A percentile compares a stretch with the other conserved stretches of the same genome.
Conservation (phyloP, 1,140 invertebrate genomes). For the Hypsibius dujardini region DNA sequence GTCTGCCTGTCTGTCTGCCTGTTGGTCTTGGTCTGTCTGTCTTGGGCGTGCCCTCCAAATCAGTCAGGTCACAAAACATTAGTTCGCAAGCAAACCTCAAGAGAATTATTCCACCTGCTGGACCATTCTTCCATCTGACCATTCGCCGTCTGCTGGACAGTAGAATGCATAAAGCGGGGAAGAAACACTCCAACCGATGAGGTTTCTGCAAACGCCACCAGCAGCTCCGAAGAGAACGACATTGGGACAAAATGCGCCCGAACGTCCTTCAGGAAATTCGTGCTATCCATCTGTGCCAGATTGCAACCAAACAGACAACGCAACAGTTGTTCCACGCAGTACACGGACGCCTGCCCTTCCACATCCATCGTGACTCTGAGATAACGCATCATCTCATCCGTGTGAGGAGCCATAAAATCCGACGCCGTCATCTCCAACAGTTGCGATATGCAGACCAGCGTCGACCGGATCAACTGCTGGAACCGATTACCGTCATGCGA, state of each 20-base stretch:
- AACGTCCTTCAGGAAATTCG: background rate
- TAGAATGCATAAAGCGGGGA: background rate
- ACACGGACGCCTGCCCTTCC: conserved; percentile 49
- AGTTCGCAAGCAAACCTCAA: too few relatives aligned
- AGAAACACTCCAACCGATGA: background rate
- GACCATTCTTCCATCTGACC: too few relatives aligned
- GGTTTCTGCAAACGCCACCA: background rate
- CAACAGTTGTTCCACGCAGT: conserved; percentile 60
- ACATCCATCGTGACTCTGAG: conserved; percentile 50
- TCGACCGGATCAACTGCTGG: conserved; percentile 45
- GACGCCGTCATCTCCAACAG: conserved; percentile 55
- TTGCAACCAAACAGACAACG: conserved; percentile 66
- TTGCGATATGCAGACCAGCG: conserved; percentile 48
- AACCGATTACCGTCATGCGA: conserved; percentile 45
- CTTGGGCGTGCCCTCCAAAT: too few relatives aligned
- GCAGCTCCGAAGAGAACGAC: background rate
- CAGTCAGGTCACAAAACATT: too few relatives aligned
- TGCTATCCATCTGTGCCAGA: conserved; percentile 33
- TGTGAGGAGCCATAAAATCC: conserved; percentile 49
- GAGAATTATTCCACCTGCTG: too few relatives aligned
- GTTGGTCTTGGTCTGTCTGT: too few relatives aligned
- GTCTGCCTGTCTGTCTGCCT: too few relatives aligned
- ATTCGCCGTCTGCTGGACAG: too few relatives aligned
- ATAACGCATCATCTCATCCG: conserved; percentile 62
- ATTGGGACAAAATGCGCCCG: background rate